These are phyloP conservation scores for Gallinago paraguaiae DNA, from an alignment of 2,113 vertebrate species.

Conservation along the genomic window DNA sequence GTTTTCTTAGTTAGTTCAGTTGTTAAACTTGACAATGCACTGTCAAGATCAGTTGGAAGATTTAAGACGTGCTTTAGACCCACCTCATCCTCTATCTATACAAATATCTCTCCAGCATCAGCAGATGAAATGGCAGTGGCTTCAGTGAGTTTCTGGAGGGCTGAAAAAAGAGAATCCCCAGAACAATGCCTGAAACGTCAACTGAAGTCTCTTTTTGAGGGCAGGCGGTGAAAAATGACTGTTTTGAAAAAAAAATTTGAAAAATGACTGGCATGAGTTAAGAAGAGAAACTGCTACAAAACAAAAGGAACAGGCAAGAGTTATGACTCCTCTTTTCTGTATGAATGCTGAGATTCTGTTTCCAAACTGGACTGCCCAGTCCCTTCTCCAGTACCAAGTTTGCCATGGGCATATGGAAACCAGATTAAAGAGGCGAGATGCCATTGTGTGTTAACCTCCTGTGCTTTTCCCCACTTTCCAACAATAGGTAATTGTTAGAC, in stretches of 20 bases:
- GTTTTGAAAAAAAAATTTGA: no score
- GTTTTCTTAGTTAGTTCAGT: not conserved
- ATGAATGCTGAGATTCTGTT: not conserved
- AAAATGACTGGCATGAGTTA: not conserved
- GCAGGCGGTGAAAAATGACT: accelerated
- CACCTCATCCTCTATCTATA: not conserved
- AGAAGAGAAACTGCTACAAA: not conserved
- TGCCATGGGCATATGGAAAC: not conserved
- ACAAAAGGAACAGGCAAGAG: not conserved
- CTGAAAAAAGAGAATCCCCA: not conserved
- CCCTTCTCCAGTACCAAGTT: not conserved
- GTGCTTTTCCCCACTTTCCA: not conserved
- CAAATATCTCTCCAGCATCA: not conserved
- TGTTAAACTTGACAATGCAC: not conserved
- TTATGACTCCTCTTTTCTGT: not conserved
- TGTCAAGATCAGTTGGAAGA: not conserved
- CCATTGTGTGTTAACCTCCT: not conserved
- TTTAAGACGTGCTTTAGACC: not conserved
- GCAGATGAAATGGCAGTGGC: not conserved
- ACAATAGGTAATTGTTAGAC: no score
- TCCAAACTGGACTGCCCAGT: not conserved
- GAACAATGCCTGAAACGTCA: not conserved
- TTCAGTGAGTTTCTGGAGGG: not conserved
- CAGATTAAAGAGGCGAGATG: not conserved
- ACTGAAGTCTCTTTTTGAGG: not conserved